Percentiles rank a stretch among this genome's conserved stretches.
Evolutionary conservation across 1,140 invertebrate genomes (phyloP).

Genomic region (Neodiprion fabricii): DNA sequence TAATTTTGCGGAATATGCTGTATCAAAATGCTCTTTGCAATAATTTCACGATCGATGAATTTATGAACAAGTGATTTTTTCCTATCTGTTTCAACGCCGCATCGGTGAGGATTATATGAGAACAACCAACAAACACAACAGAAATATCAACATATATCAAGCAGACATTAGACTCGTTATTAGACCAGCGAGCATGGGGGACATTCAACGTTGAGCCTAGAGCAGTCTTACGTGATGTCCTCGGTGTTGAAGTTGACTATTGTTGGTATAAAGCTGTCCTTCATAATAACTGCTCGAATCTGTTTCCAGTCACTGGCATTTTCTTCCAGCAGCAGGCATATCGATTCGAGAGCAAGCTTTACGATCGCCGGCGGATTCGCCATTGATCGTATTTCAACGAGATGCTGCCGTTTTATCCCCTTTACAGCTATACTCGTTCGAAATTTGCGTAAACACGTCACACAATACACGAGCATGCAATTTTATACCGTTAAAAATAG

Average conservation of each 20-base stretch:
- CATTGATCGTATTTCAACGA: conserved; percentile 95
- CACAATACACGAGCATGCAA: not conserved
- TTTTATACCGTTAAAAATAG: not conserved
- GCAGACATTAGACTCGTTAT: conserved; percentile 37
- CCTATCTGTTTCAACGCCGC: too few species aligned
- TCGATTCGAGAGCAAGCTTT: conserved; percentile 94
- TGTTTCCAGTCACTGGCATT: conserved; percentile 92
- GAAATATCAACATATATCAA: conserved; percentile 40
- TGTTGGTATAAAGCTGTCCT: conserved; percentile 97
- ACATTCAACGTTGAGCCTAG: conserved; percentile 58
- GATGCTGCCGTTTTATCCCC: conserved; percentile 95
- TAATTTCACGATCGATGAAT: not conserved
- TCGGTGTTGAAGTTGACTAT: conserved; percentile 98
- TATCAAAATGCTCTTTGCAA: too few species aligned
- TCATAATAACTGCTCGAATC: conserved; percentile 91
- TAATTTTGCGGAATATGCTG: too few species aligned
- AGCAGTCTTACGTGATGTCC: conserved; percentile 86
- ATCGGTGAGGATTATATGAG: conserved; percentile 15
- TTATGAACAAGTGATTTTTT: not conserved
- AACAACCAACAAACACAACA: conserved; percentile 40
- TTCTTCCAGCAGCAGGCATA: conserved; percentile 92
- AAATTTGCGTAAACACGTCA: conserved; percentile 20
- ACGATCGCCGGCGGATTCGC: conserved; percentile 92
- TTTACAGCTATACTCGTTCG: conserved; percentile 80
- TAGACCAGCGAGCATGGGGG: conserved; percentile 40